These are phyloP conservation scores for Onychostruthus taczanowskii DNA, from an alignment of 2,113 vertebrate genomes.

Conservation along the genomic window DNA sequence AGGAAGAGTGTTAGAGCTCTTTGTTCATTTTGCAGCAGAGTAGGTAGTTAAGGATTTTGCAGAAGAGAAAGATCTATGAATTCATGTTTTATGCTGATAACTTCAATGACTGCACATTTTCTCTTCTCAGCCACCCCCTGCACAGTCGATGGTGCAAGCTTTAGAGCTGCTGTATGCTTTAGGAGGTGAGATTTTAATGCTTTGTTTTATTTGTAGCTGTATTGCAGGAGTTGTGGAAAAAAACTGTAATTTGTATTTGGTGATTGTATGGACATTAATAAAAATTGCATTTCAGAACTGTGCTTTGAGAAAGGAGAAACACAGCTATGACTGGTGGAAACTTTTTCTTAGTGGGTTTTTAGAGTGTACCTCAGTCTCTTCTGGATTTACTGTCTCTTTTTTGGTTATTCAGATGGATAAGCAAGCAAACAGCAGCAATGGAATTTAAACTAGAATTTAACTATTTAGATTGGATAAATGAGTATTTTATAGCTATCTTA, in stretches of 20 bases:
- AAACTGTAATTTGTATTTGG: background rate
- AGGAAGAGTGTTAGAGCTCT: background rate
- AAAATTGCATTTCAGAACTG: background rate
- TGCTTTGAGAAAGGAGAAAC: background rate
- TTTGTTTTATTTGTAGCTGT: background rate
- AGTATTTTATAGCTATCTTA: background rate
- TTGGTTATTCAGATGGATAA: background rate
- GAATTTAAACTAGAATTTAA: background rate
- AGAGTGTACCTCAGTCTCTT: background rate
- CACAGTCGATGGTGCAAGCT: constrained; percentile 98
- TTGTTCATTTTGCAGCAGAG: background rate
- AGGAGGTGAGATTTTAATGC: constrained; percentile 81
- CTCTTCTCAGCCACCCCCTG: constrained; percentile 88
- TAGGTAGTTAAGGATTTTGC: background rate
- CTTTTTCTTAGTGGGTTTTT: background rate
- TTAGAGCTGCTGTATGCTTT: constrained; percentile 94
- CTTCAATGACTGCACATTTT: background rate
- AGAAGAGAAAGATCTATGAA: background rate
- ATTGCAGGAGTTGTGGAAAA: background rate
- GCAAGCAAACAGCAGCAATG: background rate
- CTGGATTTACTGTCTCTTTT: background rate
- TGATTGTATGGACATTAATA: background rate
- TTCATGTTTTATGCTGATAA: background rate
- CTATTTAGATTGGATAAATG: background rate
- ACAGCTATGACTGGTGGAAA: background rate